phyloP scores from a whole-genome alignment of 2,888 invertebrate species.

The Agrotis exclamationis region DNA sequence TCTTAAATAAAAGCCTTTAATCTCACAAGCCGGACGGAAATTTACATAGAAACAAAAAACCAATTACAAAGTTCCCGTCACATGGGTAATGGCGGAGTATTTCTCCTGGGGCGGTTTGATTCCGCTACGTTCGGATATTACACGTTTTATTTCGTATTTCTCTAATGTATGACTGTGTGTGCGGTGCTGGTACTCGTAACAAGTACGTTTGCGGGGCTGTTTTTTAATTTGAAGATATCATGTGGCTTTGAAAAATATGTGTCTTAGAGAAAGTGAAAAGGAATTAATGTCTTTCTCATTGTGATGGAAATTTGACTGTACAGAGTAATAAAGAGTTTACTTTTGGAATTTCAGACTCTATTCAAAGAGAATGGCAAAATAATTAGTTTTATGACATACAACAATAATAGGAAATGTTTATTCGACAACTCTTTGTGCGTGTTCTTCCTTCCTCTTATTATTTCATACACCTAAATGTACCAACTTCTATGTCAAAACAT shows the following conservation, averaged over 20 bases:
- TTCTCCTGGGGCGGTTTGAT: constrained; percentile 71
- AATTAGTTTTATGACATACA: too few species aligned
- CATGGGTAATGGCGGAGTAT: constrained; percentile 72
- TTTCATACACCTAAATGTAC: not conserved
- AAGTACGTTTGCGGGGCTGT: constrained; percentile 37
- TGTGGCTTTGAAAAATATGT: not conserved
- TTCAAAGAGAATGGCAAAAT: too few species aligned
- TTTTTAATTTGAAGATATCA: constrained; percentile 36
- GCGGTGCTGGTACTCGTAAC: constrained; percentile 23
- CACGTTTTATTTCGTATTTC: constrained; percentile 63
- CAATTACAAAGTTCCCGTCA: constrained; percentile 73
- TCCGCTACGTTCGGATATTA: constrained; percentile 66
- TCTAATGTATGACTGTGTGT: constrained; percentile 51
- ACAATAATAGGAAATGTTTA: not conserved
- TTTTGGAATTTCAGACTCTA: too few species aligned
- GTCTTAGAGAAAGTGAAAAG: not conserved
- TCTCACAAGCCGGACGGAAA: constrained; percentile 62
- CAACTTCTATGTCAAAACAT: not conserved
- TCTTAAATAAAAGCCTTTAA: constrained; percentile 63
- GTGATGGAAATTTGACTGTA: too few species aligned
- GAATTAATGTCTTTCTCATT: too few species aligned
- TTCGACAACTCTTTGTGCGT: not conserved
- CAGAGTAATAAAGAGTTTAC: too few species aligned
- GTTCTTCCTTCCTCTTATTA: not conserved
- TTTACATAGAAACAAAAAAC: constrained; percentile 75